These are phyloP conservation scores for Sebastiscus albofasciatus DNA, from an alignment of 2,797 vertebrate genomes.

Conservation along the genomic window DNA sequence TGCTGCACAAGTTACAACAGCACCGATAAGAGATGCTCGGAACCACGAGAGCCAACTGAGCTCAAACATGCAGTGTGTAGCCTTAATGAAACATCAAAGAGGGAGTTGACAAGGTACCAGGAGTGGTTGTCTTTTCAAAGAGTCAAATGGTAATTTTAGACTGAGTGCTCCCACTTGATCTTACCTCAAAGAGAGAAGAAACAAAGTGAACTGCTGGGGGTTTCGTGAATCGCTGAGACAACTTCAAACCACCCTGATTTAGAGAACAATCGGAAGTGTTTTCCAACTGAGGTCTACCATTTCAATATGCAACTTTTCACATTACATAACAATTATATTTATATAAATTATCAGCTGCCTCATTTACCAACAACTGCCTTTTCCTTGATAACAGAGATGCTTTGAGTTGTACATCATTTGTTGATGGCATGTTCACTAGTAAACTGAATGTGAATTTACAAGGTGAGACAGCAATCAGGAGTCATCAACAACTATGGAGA, in stretches of 20 bases:
- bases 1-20: not conserved
- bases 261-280: not conserved
- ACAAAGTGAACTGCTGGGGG: not conserved
- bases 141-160: not conserved
- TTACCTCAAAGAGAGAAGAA: not conserved
- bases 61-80: not conserved
- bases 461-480: too few relatives aligned
- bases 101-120: not conserved
- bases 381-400: not conserved
- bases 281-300: not conserved
- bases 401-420: not conserved
- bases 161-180: not conserved
- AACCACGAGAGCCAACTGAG: not conserved
- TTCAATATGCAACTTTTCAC: not conserved
- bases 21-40: slow-evolving; percentile 5
- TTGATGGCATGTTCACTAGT: too few relatives aligned
- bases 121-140: not conserved
- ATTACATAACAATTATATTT: not conserved
- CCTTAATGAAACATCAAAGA: slow-evolving; percentile 22
- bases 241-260: not conserved
- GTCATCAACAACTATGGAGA: not conserved
- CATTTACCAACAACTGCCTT: not conserved
- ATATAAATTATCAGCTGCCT: not conserved
- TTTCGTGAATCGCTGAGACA: not conserved
- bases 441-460: too few relatives aligned